These are phyloP conservation scores for Alviniconcha marisindica DNA, from an alignment of 1,140 invertebrate genomes.

Conservation along the genomic window DNA sequence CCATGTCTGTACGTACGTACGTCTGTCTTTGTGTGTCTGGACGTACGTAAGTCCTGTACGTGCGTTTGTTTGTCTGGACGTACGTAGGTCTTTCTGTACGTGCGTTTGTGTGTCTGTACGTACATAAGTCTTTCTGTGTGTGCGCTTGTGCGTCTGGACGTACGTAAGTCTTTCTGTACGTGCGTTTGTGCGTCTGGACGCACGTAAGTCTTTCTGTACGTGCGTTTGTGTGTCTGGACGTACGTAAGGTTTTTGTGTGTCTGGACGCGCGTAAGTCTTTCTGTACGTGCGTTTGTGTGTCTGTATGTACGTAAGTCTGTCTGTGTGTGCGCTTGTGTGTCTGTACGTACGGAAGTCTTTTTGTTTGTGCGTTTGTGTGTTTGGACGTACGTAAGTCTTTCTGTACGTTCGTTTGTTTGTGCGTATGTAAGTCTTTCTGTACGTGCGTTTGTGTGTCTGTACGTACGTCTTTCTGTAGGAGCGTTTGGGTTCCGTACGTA, in stretches of 20 bases:
- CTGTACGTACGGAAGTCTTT: not conserved
- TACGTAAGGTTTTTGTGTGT: not conserved
- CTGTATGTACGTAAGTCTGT: not conserved
- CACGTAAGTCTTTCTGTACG: not conserved
- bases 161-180: not conserved
- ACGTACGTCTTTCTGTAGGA: not conserved
- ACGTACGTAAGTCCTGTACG: not conserved
- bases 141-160: not conserved
- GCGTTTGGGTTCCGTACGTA: not conserved
- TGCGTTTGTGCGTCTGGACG: not conserved
- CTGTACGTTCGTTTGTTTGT: not conserved
- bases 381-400: not conserved
- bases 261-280: not conserved
- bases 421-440: not conserved
- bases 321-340: not conserved
- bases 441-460: not conserved
- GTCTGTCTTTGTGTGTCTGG: not conserved
- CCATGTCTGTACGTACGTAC: not conserved
- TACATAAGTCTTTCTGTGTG: not conserved
- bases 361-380: not conserved
- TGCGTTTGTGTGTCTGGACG: not conserved
- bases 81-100: not conserved
- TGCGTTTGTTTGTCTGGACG: not conserved
- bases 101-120: not conserved
- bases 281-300: conserved; percentile 8